Evolutionary conservation across 2,888 invertebrate species (phyloP).

Genomic region (Ellobium chinense): DNA sequence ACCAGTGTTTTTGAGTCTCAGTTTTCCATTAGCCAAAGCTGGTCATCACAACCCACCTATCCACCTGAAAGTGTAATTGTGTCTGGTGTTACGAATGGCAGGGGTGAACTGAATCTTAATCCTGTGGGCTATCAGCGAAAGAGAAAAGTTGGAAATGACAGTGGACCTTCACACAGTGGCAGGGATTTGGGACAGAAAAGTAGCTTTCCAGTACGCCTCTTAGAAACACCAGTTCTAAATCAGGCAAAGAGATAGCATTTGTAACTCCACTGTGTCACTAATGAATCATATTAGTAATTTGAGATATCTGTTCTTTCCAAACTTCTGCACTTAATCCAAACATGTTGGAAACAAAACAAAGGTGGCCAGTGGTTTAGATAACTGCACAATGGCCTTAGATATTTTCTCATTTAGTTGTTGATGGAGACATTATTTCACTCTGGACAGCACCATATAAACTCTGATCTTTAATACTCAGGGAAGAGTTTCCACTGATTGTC

Average conservation of each 20-base stretch:
- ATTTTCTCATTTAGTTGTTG: too few relatives aligned
- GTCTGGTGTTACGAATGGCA: neutral
- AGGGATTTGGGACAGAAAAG: neutral
- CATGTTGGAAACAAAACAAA: too few relatives aligned
- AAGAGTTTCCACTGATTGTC: too few relatives aligned
- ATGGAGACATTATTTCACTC: too few relatives aligned
- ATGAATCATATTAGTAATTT: neutral
- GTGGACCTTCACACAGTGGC: neutral
- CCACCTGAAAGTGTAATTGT: neutral
- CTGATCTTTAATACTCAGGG: too few relatives aligned
- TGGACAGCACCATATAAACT: too few relatives aligned
- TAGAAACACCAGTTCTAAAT: constrained; percentile 19
- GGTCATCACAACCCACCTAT: neutral
- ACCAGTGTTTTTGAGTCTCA: neutral
- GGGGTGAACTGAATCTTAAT: neutral
- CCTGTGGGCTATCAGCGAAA: neutral
- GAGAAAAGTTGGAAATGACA: neutral
- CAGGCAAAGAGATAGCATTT: neutral
- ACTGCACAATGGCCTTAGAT: too few relatives aligned
- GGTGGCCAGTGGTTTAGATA: too few relatives aligned
- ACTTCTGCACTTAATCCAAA: too few relatives aligned
- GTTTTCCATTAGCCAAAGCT: too few relatives aligned
- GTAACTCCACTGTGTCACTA: too few relatives aligned
- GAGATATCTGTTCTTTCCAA: too few relatives aligned
- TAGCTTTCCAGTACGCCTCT: neutral